Base-by-base conservation (phyloP, 2,888 invertebrate species). In the Adelognathus sp. region DNA sequence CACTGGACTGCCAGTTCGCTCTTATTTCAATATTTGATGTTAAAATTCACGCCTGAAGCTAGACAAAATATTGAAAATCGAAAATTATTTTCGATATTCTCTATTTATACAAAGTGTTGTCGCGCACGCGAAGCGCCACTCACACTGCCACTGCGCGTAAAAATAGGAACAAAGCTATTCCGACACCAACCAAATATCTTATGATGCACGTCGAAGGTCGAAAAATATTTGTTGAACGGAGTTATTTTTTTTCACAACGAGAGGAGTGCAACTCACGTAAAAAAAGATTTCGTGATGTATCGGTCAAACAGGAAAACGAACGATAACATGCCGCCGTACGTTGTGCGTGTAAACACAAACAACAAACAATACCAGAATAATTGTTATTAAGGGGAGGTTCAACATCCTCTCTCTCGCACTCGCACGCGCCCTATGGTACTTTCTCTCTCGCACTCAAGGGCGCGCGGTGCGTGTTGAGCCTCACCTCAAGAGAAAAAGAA, bases 321-420 rank as follows among this genome's bases (percentile, higher is more conserved):
- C 2, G 24, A 14, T 31, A 27, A 29, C 6, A 50, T 14, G 18
- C 11, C 21, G 31, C 31, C 18, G 29, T 18, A 31, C 44, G 18
- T 7, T 18, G 31, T 46, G 24, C 24, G 16, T 5, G 21, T 36
- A 64, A 21, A 24, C 9, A 29, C 24, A n/a, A n/a, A n/a, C n/a
- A n/a, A n/a, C n/a, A n/a, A n/a, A n/a, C n/a, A n/a, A n/a, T n/a
- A n/a, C 46, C 21, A 7, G 41, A n/a, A n/a, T n/a, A n/a, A n/a
- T n/a, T n/a, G n/a, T 50, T 16, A 31, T 46, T n/a, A 36, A 60
- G 16, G 29, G 31, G 60, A 67, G 33, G 66, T 74, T 58, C 60
- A 29, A 74, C 58, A 74, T 66, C 52, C 60, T 60, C 66, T 66
- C n/a, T n/a, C n/a, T n/a, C n/a, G n/a, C n/a, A n/a, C n/a, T n/a